A percentile compares a stretch with the other conserved stretches of the same genome.
These are phyloP conservation scores for Enoplolaimus lenunculus DNA, from an alignment of 2,888 invertebrate genomes.

Conservation along the genomic window DNA sequence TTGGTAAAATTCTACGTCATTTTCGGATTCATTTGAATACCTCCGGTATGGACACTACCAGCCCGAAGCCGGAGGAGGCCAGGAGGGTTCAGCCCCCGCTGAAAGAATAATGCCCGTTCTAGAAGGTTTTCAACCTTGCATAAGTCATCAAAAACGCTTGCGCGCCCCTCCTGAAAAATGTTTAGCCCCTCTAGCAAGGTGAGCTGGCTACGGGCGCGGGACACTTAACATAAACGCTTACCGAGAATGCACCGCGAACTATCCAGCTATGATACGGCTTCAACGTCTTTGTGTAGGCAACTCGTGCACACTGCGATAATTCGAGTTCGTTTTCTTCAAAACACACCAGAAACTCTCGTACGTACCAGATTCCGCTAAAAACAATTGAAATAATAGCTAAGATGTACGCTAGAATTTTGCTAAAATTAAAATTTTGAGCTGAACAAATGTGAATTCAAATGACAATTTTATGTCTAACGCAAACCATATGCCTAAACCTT, in stretches of 20 bases:
- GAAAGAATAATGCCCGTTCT: no score
- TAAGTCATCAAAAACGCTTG: background rate
- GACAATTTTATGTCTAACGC: no score
- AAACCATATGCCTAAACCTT: no score
- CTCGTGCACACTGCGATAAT: slow-evolving; percentile 33
- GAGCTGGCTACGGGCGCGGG: no score
- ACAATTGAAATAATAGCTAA: no score
- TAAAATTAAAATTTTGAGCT: no score
- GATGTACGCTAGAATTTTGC: slow-evolving; percentile 4
- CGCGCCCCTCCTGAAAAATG: background rate
- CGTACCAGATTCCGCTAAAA: slow-evolving; percentile 41
- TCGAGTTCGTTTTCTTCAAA: slow-evolving; percentile 29
- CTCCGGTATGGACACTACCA: no score
- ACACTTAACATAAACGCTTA: slow-evolving; percentile 26
- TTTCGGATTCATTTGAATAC: no score
- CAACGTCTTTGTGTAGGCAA: slow-evolving; percentile 39
- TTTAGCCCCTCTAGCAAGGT: no score
- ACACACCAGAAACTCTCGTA: slow-evolving; percentile 37
- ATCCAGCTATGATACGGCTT: slow-evolving; percentile 43
- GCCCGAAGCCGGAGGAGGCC: background rate
- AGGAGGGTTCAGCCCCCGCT: background rate
- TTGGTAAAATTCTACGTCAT: no score
- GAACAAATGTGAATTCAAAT: no score
- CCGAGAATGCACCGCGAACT: slow-evolving; percentile 42
- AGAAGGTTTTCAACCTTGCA: background rate